These are phyloP conservation scores for Eulemur coronatus DNA, from an alignment of 2,797 vertebrate genomes.

Conservation along the genomic window DNA sequence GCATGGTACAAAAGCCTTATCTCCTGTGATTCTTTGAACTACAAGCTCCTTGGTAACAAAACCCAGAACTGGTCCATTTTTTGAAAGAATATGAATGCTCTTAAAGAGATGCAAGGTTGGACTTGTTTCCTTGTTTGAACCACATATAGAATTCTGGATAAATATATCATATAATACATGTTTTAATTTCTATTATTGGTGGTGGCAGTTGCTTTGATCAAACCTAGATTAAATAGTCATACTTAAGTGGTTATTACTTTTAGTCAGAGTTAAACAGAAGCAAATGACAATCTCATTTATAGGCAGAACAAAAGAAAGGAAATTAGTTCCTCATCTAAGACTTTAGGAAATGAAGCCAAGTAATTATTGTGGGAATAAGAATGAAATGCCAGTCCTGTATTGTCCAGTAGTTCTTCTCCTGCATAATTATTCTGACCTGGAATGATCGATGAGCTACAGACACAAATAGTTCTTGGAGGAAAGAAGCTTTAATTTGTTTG, in stretches of 20 bases:
- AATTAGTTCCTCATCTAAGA: slow-evolving; percentile 61
- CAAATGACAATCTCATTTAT: slow-evolving; percentile 60
- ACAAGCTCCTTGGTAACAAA: background rate
- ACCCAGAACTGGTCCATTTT: background rate
- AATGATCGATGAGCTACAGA: background rate
- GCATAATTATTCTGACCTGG: slow-evolving; percentile 28
- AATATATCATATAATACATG: background rate
- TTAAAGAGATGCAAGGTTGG: background rate
- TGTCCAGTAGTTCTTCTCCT: background rate
- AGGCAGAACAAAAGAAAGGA: slow-evolving; percentile 60
- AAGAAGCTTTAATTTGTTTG: slow-evolving; percentile 41
- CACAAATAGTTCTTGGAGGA: slow-evolving; percentile 3
- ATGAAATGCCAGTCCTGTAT: background rate
- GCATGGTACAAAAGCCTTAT: background rate
- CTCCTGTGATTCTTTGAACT: background rate
- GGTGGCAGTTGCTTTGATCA: slow-evolving; percentile 43
- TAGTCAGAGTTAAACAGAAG: slow-evolving; percentile 61
- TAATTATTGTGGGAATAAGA: slow-evolving; percentile 46
- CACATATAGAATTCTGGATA: background rate
- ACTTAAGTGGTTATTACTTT: slow-evolving; percentile 54
- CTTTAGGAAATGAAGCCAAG: slow-evolving; percentile 62
- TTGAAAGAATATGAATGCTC: background rate
- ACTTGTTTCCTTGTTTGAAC: slow-evolving; percentile 29
- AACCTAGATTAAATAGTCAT: slow-evolving; percentile 46
- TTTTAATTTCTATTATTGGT: slow-evolving; percentile 11